Evolutionary conservation across 1,140 invertebrate genomes (phyloP), one percentile per base, ranked within the genome.

Genomic region (Belonocnema kinseyi): DNA sequence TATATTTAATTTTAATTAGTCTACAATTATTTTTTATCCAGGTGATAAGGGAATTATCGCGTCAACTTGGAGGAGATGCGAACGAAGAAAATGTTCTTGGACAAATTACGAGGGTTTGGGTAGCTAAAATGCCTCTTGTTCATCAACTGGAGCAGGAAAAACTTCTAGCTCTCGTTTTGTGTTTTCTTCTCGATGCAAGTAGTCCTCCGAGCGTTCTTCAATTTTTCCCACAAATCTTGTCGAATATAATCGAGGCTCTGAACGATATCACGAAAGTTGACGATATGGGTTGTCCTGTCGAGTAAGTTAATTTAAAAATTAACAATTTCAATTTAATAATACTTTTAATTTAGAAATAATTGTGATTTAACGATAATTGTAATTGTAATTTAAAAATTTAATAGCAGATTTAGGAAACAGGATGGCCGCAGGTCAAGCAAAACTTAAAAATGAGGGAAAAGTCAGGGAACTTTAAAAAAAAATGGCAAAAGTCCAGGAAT

Each of bases 201-300:
- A 95, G 94, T 88, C 90, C 93, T 77, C 91, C 94, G 33, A 80
- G 83, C 12, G 93, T 98, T 66, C 90, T 96, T 52, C 94, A 96
- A 85, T 93, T 95, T 76, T 96, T 97, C 89, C 93, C 94, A 72
- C 92, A 92, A 19, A 96, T 98, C 70, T 93, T 98, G 81, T 92
- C 95, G 58, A 94, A 95, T 83, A 94, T 98, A 82, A 94, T 96
- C 46, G 96, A 98, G 91, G 94, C 96, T 10, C 90, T 99, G 54
- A 96, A 97, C 91, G 97, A 99, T 88, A 94, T 98, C 70, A 95
- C 94, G 86, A 94, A 94, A 85, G 93, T 92, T 72, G 95, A 96
- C 83, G 95, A 96, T 16, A 93, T 92, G 79, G 94, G 94, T 16
- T 88, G 88, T 82, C 93, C 93, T 83, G 88, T 94, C 58, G 95